A percentile compares a stretch with the other conserved stretches of the same genome.
Conservation (phyloP, 2,113 vertebrate genomes). For the Phylloscopus trochiloides region DNA sequence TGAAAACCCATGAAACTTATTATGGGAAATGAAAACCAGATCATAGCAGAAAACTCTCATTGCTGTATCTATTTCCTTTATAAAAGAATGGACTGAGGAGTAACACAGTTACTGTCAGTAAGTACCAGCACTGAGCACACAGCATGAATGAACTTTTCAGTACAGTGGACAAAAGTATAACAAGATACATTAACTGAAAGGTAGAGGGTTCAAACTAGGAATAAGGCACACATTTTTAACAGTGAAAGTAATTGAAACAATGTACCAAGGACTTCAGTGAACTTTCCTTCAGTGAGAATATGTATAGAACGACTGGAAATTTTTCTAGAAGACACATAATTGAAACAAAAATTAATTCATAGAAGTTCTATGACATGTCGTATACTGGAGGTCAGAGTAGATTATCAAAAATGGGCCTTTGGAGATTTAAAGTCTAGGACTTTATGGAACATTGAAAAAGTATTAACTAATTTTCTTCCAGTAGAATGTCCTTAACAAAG, state of each 20-base stretch:
- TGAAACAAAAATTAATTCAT: constrained; percentile 8
- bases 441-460: neutral
- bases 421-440: neutral
- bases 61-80: neutral
- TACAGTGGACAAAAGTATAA: neutral
- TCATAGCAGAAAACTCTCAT: neutral
- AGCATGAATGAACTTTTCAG: neutral
- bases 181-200: neutral
- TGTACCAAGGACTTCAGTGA: neutral
- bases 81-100: neutral
- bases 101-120: neutral
- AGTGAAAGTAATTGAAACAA: neutral
- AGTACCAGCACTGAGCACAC: neutral
- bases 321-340: neutral
- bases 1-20: neutral
- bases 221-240: neutral
- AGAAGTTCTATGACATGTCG: neutral
- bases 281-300: neutral
- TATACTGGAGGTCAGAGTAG: neutral
- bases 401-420: constrained; percentile 19
- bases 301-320: neutral
- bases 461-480: constrained; percentile 17
- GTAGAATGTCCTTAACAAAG: neutral
- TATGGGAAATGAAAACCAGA: constrained; percentile 2
- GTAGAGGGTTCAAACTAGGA: neutral